phyloP scores from a whole-genome alignment of 2,888 invertebrate genomes.

The Pachycephus smyrnensis region DNA sequence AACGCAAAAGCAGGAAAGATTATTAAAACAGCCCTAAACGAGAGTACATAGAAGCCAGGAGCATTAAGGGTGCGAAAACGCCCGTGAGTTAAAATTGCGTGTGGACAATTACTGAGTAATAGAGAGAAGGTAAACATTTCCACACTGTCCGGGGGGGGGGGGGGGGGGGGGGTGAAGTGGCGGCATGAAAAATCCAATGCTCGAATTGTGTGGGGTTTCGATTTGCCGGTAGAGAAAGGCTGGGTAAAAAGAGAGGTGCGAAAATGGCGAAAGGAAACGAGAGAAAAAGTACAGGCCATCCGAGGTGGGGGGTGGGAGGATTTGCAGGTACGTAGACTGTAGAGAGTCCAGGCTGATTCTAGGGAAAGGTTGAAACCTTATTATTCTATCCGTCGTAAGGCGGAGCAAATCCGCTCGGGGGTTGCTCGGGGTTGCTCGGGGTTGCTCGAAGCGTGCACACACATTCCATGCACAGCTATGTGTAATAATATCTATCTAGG shows the following conservation, averaged over 20 bases:
- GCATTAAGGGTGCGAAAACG: too few species aligned
- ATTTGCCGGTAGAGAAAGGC: constrained; percentile 6
- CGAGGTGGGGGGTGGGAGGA: neutral
- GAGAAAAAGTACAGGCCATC: too few species aligned
- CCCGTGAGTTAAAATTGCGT: neutral
- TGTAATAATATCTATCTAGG: neutral
- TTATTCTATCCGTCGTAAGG: constrained; percentile 44
- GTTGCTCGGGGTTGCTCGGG: constrained; percentile 9
- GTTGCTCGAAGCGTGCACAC: constrained; percentile 7
- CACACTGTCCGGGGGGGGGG: too few species aligned
- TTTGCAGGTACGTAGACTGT: too few species aligned
- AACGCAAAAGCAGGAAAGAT: too few species aligned
- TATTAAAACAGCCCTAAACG: too few species aligned
- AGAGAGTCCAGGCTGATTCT: neutral
- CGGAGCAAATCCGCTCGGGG: constrained; percentile 50
- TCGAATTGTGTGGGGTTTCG: too few species aligned
- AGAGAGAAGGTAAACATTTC: constrained; percentile 1
- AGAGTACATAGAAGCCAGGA: too few species aligned
- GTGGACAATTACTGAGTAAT: constrained; percentile 13
- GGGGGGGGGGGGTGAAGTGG: neutral
- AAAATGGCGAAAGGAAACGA: neutral
- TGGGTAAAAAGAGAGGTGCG: constrained; percentile 5
- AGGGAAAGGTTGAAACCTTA: constrained; percentile 44
- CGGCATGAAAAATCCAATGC: too few species aligned
- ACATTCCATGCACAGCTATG: constrained; percentile 7